Evolutionary conservation across 2,113 vertebrate species (phyloP), one percentile per base, ranked within the genome.

Genomic region (Cyrtonyx montezumae): DNA sequence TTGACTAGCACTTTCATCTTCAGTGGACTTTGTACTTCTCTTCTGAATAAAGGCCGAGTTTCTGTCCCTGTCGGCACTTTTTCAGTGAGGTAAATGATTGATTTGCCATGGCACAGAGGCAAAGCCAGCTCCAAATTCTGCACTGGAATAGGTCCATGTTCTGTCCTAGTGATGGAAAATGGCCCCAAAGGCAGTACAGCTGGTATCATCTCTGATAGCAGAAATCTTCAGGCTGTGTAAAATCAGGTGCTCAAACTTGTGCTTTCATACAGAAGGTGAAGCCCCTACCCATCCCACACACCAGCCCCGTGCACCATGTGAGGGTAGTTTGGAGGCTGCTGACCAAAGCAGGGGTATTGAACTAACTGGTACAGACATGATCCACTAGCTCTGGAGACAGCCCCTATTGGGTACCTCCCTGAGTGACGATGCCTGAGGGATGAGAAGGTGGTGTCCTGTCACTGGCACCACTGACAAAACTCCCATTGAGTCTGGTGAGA

Each of bases 391-490:
- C 79, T 87, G 67, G 71, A 61, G 34, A 22, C 28, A 26, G 67
- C 49, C 49, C 23, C 23, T 51, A 8, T 51, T 26, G 7, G 21
- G 49, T 26, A 51, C 11, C 70, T 37, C n/a, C 79, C 59, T 80
- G 68, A 85, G 45, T 82, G 65, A 74, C 48, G 20, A 46, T 1
- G 0, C 75, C 43, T 81, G 84, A 81, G 75, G 59, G 71, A 62
- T 84, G 49, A 79, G 46, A 58, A 78, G 46, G 70, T 61, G 84
- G 49, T 87, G 37, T 81, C 12, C 5, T 82, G 32, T 80, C 84
- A 56, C 11, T 90, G 79, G 37, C 80, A 56, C 62, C 73, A 4
- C 9, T 88, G 74, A 94, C 95, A 96, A 92, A 93, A 95, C 70
- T 62, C 87, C 68, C 68, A 90, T 94, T 96, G 93, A 94, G 71